phyloP scores from a whole-genome alignment of 2,797 vertebrate species.

The Bryconaethiops microstoma region DNA sequence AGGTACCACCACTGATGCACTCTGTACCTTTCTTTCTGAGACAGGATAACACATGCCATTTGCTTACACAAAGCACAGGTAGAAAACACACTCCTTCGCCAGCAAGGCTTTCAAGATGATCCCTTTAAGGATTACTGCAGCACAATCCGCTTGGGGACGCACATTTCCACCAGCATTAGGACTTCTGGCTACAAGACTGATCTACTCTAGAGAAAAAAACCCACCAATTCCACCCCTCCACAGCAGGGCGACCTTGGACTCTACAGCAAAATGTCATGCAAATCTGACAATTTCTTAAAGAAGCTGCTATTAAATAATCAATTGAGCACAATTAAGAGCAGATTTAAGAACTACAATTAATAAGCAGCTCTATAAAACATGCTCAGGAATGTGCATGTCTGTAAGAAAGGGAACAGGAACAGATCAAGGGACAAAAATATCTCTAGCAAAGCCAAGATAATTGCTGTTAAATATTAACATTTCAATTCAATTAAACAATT shows the following conservation, averaged over 20 bases:
- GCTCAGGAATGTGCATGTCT: background rate
- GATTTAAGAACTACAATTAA: no score
- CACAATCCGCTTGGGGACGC: background rate
- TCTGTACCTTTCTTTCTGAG: background rate
- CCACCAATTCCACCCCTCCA: background rate
- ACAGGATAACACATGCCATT: background rate
- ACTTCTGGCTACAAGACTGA: background rate
- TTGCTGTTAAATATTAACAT: background rate
- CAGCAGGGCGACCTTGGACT: background rate
- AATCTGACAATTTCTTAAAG: background rate
- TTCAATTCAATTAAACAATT: background rate
- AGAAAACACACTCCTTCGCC: background rate
- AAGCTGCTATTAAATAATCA: background rate
- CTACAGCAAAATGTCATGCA: no score
- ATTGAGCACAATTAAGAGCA: background rate
- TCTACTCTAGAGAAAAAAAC: no score
- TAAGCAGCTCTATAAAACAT: background rate
- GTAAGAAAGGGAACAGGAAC: background rate
- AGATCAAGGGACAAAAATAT: background rate
- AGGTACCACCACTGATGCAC: background rate
- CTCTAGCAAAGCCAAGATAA: no score
- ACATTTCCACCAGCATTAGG: background rate
- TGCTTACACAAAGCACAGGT: conserved; percentile 12
- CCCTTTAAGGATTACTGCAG: conserved; percentile 9
- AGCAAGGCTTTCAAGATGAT: background rate